Percentiles rank a stretch among this genome's conserved stretches.
phyloP scores from a whole-genome alignment of 2,113 vertebrate species.

The Hippocampus mohnikei region DNA sequence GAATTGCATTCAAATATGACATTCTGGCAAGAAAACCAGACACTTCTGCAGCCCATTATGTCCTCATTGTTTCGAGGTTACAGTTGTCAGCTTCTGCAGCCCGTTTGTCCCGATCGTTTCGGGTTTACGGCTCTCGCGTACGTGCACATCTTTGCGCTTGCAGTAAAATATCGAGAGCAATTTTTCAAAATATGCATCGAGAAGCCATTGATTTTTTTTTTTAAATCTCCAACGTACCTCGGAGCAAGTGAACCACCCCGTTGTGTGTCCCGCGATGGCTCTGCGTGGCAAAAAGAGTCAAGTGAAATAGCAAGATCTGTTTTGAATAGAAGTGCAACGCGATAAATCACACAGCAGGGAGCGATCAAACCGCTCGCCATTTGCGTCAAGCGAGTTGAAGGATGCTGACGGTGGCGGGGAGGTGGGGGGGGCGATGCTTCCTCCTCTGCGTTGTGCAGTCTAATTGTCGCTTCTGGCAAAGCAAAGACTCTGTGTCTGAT shows the following conservation, averaged over 20 bases:
- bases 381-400: slow-evolving; percentile 29
- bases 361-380: slow-evolving; percentile 24
- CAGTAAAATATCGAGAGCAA: neutral
- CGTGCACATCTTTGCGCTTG: slow-evolving; percentile 49
- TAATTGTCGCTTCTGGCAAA: slow-evolving; percentile 55
- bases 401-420: slow-evolving; percentile 32
- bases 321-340: slow-evolving; percentile 46
- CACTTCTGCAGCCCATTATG: slow-evolving; percentile 55
- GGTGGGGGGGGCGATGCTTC: slow-evolving; percentile 20
- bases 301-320: slow-evolving; percentile 37
- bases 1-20: slow-evolving; percentile 28
- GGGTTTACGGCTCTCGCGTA: slow-evolving; percentile 51
- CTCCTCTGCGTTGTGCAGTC: slow-evolving; percentile 28
- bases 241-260: slow-evolving; percentile 39
- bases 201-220: slow-evolving; percentile 4
- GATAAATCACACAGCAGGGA: slow-evolving; percentile 45
- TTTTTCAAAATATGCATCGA: slow-evolving; percentile 16
- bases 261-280: slow-evolving; percentile 44
- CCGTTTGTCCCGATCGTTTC: slow-evolving; percentile 47
- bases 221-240: slow-evolving; percentile 33
- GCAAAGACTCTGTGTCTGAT: slow-evolving; percentile 4
- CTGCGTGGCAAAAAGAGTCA: slow-evolving; percentile 38
- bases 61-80: slow-evolving; percentile 49
- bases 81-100: slow-evolving; percentile 48
- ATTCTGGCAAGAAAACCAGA: slow-evolving; percentile 47